These are phyloP conservation scores for Chesias legatella DNA, from an alignment of 2,888 invertebrate species.

Conservation along the genomic window DNA sequence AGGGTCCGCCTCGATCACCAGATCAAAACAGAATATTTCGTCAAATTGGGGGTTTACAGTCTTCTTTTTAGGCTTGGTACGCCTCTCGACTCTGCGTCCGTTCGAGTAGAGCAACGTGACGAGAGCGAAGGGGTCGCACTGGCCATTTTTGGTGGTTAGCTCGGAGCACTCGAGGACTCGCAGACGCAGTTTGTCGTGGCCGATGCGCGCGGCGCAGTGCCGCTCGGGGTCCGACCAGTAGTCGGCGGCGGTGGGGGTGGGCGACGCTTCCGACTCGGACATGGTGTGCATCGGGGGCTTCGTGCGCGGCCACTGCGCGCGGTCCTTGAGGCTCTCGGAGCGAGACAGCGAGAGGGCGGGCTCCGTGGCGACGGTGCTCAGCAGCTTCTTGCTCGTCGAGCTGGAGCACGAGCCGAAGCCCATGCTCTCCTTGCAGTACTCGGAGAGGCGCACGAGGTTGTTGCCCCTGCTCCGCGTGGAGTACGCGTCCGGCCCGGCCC, in stretches of 20 bases:
- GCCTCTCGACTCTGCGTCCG: conserved; percentile 87
- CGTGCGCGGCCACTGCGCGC: conserved; percentile 64
- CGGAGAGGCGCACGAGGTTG: conserved; percentile 67
- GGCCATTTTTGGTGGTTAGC: conserved; percentile 92
- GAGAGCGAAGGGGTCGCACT: conserved; percentile 94
- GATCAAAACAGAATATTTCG: conserved; percentile 90
- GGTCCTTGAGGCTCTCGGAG: conserved; percentile 73
- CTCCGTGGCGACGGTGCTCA: conserved; percentile 63
- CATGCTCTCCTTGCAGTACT: conserved; percentile 73
- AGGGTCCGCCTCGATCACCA: conserved; percentile 80
- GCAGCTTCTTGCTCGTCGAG: conserved; percentile 69
- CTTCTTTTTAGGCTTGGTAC: conserved; percentile 94
- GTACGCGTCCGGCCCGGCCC: conserved; percentile 52
- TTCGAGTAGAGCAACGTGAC: conserved; percentile 90
- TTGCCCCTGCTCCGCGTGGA: conserved; percentile 60
- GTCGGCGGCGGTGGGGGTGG: conserved; percentile 72
- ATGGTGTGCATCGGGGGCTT: conserved; percentile 71
- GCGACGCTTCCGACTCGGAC: conserved; percentile 62
- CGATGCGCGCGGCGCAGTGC: conserved; percentile 68
- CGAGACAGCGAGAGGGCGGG: conserved; percentile 66
- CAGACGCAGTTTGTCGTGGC: conserved; percentile 76
- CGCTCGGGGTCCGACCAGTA: conserved; percentile 76
- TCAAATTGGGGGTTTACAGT: conserved; percentile 94
- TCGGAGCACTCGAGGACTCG: conserved; percentile 92
- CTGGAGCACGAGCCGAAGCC: conserved; percentile 74